Evolutionary conservation across 2,888 invertebrate species (phyloP), one percentile per base, ranked within the genome.

Genomic region (Limnephilus lunatus): DNA sequence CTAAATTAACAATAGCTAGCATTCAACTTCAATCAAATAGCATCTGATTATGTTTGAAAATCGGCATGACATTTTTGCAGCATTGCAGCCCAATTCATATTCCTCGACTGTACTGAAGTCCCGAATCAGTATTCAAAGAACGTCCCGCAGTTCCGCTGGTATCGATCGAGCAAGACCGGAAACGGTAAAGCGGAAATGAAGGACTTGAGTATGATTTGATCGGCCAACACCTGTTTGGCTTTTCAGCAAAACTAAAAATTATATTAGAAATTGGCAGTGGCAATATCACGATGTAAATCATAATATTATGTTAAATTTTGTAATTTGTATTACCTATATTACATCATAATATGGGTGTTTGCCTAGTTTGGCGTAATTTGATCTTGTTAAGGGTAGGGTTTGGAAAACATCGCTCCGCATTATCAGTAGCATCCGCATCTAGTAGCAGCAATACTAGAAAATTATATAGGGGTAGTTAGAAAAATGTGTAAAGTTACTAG

Each of bases 91-190:
- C 30, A 35, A 9, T 31, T 19, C n/a, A 35, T 9, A n/a, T 83
- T 83, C 19, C 9, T 83, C 25, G 35, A 19, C 83, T 32, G 25
- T 35, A 1, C 68, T 7, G 83, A 83, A 83, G 32, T 83, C 32
- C 15, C 32, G 35, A 83, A 83, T 83, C 35, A 83, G 25, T 35
- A 83, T 83, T 83, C 83, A 25, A 83, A 35, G 83, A 11, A 19
- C 12, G 83, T 83, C 25, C 19, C 53, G 19, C 25, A 68, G 53
- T 68, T 83, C 83, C 35, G 35, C 14, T 39, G 35, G 25, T 39
- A 39, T 35, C 35, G 83, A 83, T 35, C 83, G 83, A 32, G 35
- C 11, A 83, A 83, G 83, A 83, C 83, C 35, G 83, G 35, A 35
- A 19, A 39, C 83, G 35, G 7, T 35, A 83, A 25, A 32, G 83